These are phyloP conservation scores for Tragopan temminckii DNA, from an alignment of 2,797 vertebrate genomes.

Conservation along the genomic window DNA sequence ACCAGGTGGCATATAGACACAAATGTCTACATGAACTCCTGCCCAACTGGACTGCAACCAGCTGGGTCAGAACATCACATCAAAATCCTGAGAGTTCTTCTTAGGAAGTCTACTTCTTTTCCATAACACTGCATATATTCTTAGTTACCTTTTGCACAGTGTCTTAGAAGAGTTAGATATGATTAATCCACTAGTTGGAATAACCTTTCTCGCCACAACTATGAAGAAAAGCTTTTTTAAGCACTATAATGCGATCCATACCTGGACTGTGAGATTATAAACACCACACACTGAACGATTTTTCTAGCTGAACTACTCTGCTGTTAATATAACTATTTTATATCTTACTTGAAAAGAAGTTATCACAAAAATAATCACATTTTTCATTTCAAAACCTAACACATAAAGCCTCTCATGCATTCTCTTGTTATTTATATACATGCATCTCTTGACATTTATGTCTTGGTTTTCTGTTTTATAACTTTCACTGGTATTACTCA, in stretches of 20 bases:
- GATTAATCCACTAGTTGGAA: neutral
- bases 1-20: neutral
- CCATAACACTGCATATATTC: neutral
- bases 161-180: neutral
- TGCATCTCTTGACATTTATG: neutral
- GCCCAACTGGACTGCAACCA: no score
- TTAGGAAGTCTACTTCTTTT: neutral
- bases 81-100: neutral
- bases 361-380: neutral
- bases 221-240: neutral
- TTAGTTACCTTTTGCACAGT: neutral
- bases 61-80: neutral
- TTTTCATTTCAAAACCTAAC: neutral
- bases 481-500: neutral
- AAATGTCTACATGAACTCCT: neutral
- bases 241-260: fast-evolving
- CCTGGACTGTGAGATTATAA: neutral
- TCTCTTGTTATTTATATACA: neutral
- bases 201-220: neutral
- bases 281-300: neutral
- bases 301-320: neutral
- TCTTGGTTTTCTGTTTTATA: neutral
- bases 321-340: neutral
- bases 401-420: neutral
- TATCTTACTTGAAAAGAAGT: neutral